Evolutionary conservation across 2,888 invertebrate species (phyloP).

Genomic region (Eristalis pertinax): DNA sequence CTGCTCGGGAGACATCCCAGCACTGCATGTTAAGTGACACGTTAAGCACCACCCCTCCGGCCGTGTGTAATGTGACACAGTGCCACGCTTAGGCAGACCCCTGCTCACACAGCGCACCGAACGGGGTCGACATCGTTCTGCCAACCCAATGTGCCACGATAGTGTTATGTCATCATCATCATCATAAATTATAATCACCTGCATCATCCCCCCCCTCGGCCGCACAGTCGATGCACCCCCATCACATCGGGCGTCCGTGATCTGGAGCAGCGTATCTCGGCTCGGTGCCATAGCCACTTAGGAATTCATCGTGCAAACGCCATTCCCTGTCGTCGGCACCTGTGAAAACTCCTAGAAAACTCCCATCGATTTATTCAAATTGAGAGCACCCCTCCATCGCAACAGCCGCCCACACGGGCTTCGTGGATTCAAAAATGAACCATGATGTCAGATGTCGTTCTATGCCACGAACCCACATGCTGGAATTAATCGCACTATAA

Average conservation of each 20-base stretch:
- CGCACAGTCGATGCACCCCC: neutral
- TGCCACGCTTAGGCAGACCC: neutral
- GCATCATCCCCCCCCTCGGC: neutral
- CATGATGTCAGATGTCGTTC: slow-evolving; percentile 62
- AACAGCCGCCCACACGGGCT: neutral
- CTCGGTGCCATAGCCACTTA: slow-evolving; percentile 4
- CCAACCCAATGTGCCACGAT: neutral
- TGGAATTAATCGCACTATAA: slow-evolving; percentile 54
- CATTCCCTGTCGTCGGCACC: neutral
- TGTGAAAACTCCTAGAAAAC: neutral
- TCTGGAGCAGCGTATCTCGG: neutral
- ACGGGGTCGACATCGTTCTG: neutral
- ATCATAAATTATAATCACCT: neutral
- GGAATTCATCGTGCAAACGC: slow-evolving; percentile 32
- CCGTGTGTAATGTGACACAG: neutral
- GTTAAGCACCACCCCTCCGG: neutral
- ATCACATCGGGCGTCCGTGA: neutral
- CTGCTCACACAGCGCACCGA: neutral
- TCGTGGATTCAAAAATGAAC: slow-evolving; percentile 28
- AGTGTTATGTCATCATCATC: neutral
- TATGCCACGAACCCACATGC: slow-evolving; percentile 44
- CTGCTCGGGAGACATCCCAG: neutral
- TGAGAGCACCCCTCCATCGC: neutral
- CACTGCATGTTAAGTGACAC: neutral
- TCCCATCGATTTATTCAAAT: slow-evolving; percentile 53